Base-by-base conservation (phyloP, 2,888 invertebrate species). In the Heteromurus nitidus region DNA sequence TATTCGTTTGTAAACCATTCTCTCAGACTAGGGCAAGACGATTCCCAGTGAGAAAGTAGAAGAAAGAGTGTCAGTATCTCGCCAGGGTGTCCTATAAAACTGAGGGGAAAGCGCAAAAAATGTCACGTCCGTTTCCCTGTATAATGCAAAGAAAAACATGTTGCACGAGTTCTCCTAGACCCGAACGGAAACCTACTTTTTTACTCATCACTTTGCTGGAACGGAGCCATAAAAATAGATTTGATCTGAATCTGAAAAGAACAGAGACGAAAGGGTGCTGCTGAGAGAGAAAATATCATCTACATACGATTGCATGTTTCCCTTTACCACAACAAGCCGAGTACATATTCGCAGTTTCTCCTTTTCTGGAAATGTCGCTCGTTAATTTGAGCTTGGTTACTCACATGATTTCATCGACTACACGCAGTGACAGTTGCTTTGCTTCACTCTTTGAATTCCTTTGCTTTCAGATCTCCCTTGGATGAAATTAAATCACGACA, bases 191-290 rank as follows among this genome's bases (percentile, higher is more conserved):
- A 3, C 50, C 20, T n/a, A 50, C 7, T 62, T 62, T 62, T 62
- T 30, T 60, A 16, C 60, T 28, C n/a, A 28, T 28, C n/a, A 30
- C 18, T 60, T 62, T 31, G 31, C 62, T 62, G 62, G 62, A 62
- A 31, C 62, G 2, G 18, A 30, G 62, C 62, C 62, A 62, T 62
- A 62, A 47, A 62, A 62, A 62, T 62, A 31, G 62, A 62, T 55
- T 55, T 55, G 24, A 55, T 55, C 31, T 31, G 18, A 24, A 36
- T 62, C 30, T 62, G 11, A 5, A 47, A 47, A 47, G 36, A 36
- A 36, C 36, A 36, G 36, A 36, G 13, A 9, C 47, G 47, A 47
- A 47, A 47, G 47, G n/a, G 11, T 47, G 7, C 36, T 36, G 36
- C n/a, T 47, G 47, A 47, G 47, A 16, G 11, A 47, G 11, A 16